Percentiles rank a stretch among this genome's conserved stretches.
phyloP scores from a whole-genome alignment of 2,888 invertebrate species.

The Pterostichus niger region DNA sequence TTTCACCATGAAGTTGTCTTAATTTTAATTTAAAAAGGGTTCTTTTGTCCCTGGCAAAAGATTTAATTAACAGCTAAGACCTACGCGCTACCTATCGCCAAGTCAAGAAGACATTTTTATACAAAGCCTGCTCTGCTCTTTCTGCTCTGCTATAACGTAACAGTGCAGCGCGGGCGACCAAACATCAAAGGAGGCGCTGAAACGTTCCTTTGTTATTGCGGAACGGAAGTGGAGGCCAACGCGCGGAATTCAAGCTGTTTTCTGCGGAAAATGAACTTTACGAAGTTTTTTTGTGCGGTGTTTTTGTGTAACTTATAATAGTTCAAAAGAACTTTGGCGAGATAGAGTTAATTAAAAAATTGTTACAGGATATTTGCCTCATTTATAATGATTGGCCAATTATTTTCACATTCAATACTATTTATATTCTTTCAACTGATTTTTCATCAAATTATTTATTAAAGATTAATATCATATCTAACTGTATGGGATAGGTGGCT shows the following conservation, averaged over 20 bases:
- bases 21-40: slow-evolving; percentile 59
- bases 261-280: slow-evolving; percentile 45
- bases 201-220: slow-evolving; percentile 42
- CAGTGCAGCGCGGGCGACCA: slow-evolving; percentile 24
- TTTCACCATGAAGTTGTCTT: slow-evolving; percentile 47
- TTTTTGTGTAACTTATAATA: slow-evolving; percentile 24
- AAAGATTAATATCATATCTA: no score
- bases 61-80: slow-evolving; percentile 60
- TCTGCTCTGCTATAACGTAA: slow-evolving; percentile 2
- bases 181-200: slow-evolving; percentile 46
- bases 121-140: slow-evolving; percentile 14
- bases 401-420: background rate
- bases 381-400: slow-evolving; percentile 23
- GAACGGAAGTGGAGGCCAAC: slow-evolving; percentile 12
- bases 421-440: background rate
- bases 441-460: slow-evolving; percentile 11
- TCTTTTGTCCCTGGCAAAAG: slow-evolving; percentile 48
- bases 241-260: slow-evolving; percentile 50
- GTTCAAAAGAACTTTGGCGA: slow-evolving; percentile 19
- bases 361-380: slow-evolving; percentile 34
- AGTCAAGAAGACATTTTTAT: slow-evolving; percentile 29
- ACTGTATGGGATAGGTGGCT: no score
- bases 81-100: slow-evolving; percentile 16
- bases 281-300: slow-evolving; percentile 33
- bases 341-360: slow-evolving; percentile 50